A percentile compares a stretch with the other conserved stretches of the same genome.
Conservation (phyloP, 1,140 invertebrate genomes). For the Oscheius sp. region DNA sequence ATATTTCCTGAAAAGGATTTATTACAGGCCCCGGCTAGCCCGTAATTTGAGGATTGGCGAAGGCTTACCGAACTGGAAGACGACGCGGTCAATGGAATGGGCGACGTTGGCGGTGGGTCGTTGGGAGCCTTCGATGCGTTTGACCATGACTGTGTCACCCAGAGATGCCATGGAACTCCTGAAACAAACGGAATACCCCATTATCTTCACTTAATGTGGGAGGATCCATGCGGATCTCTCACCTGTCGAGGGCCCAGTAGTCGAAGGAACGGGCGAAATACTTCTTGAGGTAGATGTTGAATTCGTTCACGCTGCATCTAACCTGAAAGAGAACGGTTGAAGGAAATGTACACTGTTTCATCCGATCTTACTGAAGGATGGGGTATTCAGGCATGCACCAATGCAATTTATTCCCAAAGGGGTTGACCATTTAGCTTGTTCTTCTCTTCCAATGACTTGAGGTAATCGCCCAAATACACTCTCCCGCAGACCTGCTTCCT, state of each 20-base stretch:
- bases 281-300: constrained; percentile 49
- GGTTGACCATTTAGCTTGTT: too few species aligned
- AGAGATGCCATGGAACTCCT: constrained; percentile 31
- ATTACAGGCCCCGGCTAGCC: too few species aligned
- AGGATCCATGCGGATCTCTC: not conserved
- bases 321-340: constrained; percentile 34
- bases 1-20: constrained; percentile 44
- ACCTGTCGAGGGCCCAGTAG: constrained; percentile 53
- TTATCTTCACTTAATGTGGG: not conserved
- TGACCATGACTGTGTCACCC: constrained; percentile 53
- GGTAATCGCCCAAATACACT: too few species aligned
- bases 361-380: too few species aligned
- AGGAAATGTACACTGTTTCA: too few species aligned
- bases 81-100: constrained; percentile 47
- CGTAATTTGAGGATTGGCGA: too few species aligned
- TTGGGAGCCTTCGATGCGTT: constrained; percentile 28
- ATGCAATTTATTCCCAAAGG: too few species aligned
- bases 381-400: too few species aligned
- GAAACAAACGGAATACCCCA: too few species aligned
- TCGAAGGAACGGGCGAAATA: constrained; percentile 45
- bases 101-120: constrained; percentile 41
- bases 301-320: constrained; percentile 50
- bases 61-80: constrained; percentile 45
- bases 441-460: too few species aligned
- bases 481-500: too few species aligned